phyloP scores from a whole-genome alignment of 2,888 invertebrate genomes.

The Aspidiotus rigidus region DNA sequence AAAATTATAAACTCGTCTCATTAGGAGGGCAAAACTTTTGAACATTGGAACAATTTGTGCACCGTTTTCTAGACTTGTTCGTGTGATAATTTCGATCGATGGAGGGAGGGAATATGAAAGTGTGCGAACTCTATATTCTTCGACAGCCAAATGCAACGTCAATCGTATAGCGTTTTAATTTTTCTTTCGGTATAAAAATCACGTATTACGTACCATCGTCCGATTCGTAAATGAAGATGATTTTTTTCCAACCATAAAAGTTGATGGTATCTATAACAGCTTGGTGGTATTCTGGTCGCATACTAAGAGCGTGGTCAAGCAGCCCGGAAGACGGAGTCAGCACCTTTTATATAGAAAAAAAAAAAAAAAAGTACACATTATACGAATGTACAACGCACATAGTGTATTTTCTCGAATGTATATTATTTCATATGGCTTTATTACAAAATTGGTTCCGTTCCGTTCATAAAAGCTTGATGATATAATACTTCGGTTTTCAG shows the following conservation, averaged over 20 bases:
- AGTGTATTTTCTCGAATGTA: neutral
- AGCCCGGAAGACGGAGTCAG: slow-evolving; percentile 80
- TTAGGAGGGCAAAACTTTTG: too few species aligned
- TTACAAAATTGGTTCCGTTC: neutral
- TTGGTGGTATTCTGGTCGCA: slow-evolving; percentile 91
- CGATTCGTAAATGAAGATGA: slow-evolving; percentile 84
- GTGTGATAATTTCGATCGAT: too few species aligned
- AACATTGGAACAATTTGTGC: too few species aligned
- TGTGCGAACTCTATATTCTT: neutral
- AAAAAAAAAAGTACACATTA: neutral
- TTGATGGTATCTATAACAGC: slow-evolving; percentile 90
- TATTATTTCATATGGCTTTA: slow-evolving; percentile 2
- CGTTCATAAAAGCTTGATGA: neutral
- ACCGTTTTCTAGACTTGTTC: too few species aligned
- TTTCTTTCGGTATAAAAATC: slow-evolving; percentile 3
- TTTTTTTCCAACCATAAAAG: slow-evolving; percentile 81
- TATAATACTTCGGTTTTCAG: neutral
- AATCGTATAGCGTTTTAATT: neutral
- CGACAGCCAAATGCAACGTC: neutral
- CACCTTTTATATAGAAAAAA: slow-evolving; percentile 49
- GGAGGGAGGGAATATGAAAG: neutral
- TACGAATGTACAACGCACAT: neutral
- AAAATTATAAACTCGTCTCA: neutral
- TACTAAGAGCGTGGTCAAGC: slow-evolving; percentile 80
- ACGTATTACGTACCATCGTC: slow-evolving; percentile 65